A percentile compares a stretch with the other conserved stretches of the same genome.
phyloP scores from a whole-genome alignment of 2,113 vertebrate genomes.

The Gnathonemus echidnorhynchus region DNA sequence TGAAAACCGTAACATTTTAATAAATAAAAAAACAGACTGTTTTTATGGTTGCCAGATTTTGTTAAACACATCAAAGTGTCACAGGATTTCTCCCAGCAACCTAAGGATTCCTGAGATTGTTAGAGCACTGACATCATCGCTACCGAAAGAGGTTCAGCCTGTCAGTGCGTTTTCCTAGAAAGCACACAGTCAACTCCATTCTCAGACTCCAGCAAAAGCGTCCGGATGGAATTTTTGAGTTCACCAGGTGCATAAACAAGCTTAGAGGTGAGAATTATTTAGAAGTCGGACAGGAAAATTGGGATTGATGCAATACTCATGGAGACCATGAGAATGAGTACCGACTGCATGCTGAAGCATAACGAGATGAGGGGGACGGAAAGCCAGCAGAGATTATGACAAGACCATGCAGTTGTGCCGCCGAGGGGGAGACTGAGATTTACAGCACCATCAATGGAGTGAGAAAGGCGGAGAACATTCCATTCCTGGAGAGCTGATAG shows the following conservation, averaged over 20 bases:
- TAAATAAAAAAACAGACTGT: neutral
- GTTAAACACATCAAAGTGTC: neutral
- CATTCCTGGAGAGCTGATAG: constrained; percentile 7
- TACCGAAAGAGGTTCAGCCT: neutral
- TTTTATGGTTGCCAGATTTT: neutral
- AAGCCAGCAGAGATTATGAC: neutral
- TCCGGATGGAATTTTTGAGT: neutral
- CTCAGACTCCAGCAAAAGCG: neutral
- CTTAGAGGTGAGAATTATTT: neutral
- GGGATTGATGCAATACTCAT: neutral
- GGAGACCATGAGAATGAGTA: neutral
- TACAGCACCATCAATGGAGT: neutral
- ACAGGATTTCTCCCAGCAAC: neutral
- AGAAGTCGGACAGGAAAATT: neutral
- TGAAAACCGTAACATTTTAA: neutral
- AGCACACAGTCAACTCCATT: neutral
- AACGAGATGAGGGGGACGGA: neutral
- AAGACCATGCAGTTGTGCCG: neutral
- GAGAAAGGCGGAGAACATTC: neutral
- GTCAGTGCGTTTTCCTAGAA: neutral
- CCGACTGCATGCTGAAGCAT: neutral
- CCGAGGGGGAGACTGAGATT: neutral
- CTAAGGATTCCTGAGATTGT: neutral
- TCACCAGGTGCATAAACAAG: neutral
- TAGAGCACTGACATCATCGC: neutral